These are phyloP conservation scores for Bubalus kerabau DNA, from an alignment of 2,113 vertebrate species.

Conservation along the genomic window DNA sequence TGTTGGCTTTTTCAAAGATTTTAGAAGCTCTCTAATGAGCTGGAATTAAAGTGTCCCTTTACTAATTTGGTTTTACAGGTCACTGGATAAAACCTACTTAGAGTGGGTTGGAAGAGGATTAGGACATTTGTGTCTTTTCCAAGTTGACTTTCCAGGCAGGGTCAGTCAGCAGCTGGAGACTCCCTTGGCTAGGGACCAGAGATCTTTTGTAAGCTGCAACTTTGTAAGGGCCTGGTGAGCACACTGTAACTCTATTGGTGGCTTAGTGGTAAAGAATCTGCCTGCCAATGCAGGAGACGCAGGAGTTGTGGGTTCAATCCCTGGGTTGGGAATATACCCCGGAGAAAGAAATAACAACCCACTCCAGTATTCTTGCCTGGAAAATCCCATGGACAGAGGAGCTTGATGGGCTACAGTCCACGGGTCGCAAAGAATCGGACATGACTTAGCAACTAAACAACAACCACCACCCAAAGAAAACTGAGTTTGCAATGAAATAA, in stretches of 20 bases:
- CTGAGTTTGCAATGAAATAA: neutral
- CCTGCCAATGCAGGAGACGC: neutral
- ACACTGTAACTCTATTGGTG: neutral
- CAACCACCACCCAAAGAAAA: neutral
- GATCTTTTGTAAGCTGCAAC: slow-evolving; percentile 27
- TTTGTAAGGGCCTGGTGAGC: slow-evolving; percentile 19
- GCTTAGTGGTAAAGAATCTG: neutral
- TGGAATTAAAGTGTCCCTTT: slow-evolving; percentile 73
- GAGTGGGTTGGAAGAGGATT: slow-evolving; percentile 65
- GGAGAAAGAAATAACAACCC: neutral
- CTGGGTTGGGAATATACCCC: neutral
- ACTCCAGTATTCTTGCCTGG: neutral
- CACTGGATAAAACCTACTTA: slow-evolving; percentile 73
- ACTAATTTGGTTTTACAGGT: slow-evolving; percentile 71
- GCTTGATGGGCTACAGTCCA: neutral
- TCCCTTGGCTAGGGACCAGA: slow-evolving; percentile 62
- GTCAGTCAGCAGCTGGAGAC: slow-evolving; percentile 71
- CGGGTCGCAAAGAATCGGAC: neutral
- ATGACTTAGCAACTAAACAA: neutral
- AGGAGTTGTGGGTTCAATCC: neutral
- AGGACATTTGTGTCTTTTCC: slow-evolving; percentile 59
- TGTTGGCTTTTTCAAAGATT: slow-evolving; percentile 57
- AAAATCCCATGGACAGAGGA: neutral
- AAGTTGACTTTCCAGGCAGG: slow-evolving; percentile 70
- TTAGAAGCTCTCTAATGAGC: slow-evolving; percentile 66